Percentiles rank a stretch among this genome's conserved stretches.
phyloP scores from a whole-genome alignment of 1,140 invertebrate species.

The Hesperophylax magnus region DNA sequence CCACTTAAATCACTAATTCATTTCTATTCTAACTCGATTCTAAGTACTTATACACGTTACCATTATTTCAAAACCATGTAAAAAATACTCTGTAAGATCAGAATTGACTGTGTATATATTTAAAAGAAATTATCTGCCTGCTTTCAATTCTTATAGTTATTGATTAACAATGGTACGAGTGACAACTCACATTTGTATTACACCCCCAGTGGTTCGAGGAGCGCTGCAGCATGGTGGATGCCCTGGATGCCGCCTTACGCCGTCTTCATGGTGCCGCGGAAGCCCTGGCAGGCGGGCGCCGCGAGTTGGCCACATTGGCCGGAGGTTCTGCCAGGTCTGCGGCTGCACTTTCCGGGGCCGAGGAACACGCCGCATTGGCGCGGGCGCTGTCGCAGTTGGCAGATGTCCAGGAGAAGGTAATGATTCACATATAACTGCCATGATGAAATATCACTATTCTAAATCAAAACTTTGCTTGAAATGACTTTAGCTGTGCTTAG shows the following conservation, averaged over 20 bases:
- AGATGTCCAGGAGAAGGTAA: constrained; percentile 89
- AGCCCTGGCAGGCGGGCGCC: constrained; percentile 86
- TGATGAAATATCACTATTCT: too few species aligned
- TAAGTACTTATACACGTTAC: not conserved
- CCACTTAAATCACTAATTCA: not conserved
- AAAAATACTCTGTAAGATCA: too few species aligned
- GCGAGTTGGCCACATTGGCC: constrained; percentile 87
- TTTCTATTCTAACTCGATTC: not conserved
- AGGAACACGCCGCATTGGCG: constrained; percentile 95
- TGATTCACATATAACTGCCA: too few species aligned
- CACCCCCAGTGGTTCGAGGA: constrained; percentile 96
- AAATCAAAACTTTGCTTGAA: too few species aligned
- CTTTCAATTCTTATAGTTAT: too few species aligned
- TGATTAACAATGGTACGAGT: too few species aligned
- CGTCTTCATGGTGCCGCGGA: constrained; percentile 93
- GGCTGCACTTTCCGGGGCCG: constrained; percentile 93
- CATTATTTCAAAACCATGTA: too few species aligned
- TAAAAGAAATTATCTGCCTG: too few species aligned
- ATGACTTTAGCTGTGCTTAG: too few species aligned
- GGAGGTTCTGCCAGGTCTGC: constrained; percentile 84
- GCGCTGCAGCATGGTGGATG: constrained; percentile 92
- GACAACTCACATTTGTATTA: too few species aligned
- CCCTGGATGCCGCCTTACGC: constrained; percentile 89
- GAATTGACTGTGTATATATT: too few species aligned
- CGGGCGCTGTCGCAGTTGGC: constrained; percentile 93